Conservation (phyloP, 2,797 vertebrate genomes). For the Macroramphosus scolopax region DNA sequence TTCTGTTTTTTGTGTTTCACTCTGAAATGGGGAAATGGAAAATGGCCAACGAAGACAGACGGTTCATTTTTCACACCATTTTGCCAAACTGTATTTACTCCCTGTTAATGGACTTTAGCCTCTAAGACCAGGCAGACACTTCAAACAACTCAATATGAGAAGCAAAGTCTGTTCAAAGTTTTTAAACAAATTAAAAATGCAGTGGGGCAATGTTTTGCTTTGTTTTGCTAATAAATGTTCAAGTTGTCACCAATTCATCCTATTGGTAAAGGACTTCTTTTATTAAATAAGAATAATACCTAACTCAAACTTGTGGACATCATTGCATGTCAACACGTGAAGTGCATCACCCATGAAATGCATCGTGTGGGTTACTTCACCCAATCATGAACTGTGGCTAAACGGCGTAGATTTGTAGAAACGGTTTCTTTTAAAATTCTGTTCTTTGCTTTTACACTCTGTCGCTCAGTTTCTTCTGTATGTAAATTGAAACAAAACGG, state of each 20-base stretch:
- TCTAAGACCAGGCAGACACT: constrained; percentile 50
- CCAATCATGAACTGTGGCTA: constrained; percentile 38
- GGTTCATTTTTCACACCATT: constrained; percentile 51
- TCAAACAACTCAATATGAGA: constrained; percentile 37
- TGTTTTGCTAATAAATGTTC: constrained; percentile 67
- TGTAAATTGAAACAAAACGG: constrained; percentile 57
- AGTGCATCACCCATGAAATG: constrained; percentile 29
- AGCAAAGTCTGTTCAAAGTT: constrained; percentile 35
- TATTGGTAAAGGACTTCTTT: constrained; percentile 69
- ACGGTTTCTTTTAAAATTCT: constrained; percentile 30
- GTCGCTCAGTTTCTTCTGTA: constrained; percentile 44
- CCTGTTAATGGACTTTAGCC: constrained; percentile 61
- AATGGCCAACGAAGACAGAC: constrained; percentile 44
- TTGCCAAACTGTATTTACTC: constrained; percentile 75
- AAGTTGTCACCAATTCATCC: constrained; percentile 57
- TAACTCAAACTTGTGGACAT: constrained; percentile 55
- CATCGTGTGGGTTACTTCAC: constrained; percentile 30
- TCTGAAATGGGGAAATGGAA: constrained; percentile 41
- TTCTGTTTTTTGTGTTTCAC: constrained; percentile 39
- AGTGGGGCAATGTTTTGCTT: constrained; percentile 54
- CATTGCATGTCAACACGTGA: constrained; percentile 61
- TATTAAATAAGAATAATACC: constrained; percentile 63
- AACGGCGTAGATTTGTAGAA: constrained; percentile 46
- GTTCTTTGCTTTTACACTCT: constrained; percentile 49
- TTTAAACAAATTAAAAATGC: constrained; percentile 51